Conservation (phyloP, 2,888 invertebrate genomes). For the Cancer borealis region DNA sequence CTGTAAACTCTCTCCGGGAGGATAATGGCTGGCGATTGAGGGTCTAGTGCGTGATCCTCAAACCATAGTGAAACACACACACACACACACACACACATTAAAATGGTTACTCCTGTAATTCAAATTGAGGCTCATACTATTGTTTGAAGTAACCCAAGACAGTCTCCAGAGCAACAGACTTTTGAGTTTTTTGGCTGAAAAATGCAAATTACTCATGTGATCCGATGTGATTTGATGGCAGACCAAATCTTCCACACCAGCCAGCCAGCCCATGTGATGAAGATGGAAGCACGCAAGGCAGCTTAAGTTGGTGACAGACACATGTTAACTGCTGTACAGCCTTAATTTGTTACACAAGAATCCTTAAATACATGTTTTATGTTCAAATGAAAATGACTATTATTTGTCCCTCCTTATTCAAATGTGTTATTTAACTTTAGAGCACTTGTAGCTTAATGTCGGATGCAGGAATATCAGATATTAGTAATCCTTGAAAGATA, state of each 20-base stretch:
- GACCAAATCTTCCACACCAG: neutral
- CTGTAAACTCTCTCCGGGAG: no score
- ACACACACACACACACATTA: neutral
- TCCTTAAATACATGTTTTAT: constrained; percentile 66
- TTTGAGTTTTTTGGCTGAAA: constrained; percentile 33
- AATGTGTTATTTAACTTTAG: neutral
- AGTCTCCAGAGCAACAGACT: constrained; percentile 15
- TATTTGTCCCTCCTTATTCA: neutral
- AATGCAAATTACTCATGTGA: neutral
- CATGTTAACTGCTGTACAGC: constrained; percentile 64
- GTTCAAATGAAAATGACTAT: constrained; percentile 40
- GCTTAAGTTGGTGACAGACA: neutral
- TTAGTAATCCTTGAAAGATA: neutral
- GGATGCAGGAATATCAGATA: neutral
- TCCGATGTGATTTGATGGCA: neutral
- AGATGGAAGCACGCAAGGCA: constrained; percentile 6
- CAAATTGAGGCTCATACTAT: neutral
- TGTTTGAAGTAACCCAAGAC: neutral
- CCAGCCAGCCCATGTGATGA: neutral
- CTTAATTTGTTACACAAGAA: constrained; percentile 62
- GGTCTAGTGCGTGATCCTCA: no score
- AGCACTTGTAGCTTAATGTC: neutral
- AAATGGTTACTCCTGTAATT: neutral
- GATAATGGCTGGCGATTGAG: no score
- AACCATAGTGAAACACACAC: neutral